Conservation (phyloP, 2,888 invertebrate species). For the Cerceris rybyensis region DNA sequence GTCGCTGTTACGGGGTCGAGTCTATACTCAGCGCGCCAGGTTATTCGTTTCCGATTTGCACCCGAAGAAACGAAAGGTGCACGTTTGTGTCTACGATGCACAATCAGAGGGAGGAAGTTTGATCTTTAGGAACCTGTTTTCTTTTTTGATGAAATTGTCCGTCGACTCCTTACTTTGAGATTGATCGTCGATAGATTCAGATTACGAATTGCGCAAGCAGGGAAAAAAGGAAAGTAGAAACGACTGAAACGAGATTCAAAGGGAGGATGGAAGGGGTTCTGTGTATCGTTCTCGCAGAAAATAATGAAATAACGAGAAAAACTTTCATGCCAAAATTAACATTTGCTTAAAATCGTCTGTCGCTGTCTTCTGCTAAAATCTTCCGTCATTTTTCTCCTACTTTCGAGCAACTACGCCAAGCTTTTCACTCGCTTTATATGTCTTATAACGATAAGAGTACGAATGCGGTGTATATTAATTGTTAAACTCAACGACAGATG, state of each 20-base stretch:
- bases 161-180: background rate
- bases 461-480: slow-evolving; percentile 25
- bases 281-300: background rate
- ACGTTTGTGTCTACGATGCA: slow-evolving; percentile 22
- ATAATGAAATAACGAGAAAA: slow-evolving; percentile 20
- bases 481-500: slow-evolving; percentile 20
- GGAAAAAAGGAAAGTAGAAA: slow-evolving; percentile 1
- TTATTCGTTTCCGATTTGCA: slow-evolving; percentile 58
- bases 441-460: slow-evolving; percentile 20
- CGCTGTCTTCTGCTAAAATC: slow-evolving; percentile 19
- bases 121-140: slow-evolving; percentile 20
- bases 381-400: slow-evolving; percentile 2
- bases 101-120: slow-evolving; percentile 53
- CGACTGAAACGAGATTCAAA: background rate
- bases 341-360: slow-evolving; percentile 5
- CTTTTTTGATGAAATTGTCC: slow-evolving; percentile 18
- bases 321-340: slow-evolving; percentile 34
- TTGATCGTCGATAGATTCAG: background rate
- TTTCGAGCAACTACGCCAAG: slow-evolving; percentile 21
- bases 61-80: slow-evolving; percentile 40
- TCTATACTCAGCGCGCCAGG: slow-evolving; percentile 22
- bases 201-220: background rate
- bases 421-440: slow-evolving; percentile 41
- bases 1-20: slow-evolving; percentile 41
- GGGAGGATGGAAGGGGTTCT: slow-evolving; percentile 2